Evolutionary conservation across 2,113 vertebrate genomes (phyloP), one percentile per base, ranked within the genome.

Genomic region (Limanda limanda): DNA sequence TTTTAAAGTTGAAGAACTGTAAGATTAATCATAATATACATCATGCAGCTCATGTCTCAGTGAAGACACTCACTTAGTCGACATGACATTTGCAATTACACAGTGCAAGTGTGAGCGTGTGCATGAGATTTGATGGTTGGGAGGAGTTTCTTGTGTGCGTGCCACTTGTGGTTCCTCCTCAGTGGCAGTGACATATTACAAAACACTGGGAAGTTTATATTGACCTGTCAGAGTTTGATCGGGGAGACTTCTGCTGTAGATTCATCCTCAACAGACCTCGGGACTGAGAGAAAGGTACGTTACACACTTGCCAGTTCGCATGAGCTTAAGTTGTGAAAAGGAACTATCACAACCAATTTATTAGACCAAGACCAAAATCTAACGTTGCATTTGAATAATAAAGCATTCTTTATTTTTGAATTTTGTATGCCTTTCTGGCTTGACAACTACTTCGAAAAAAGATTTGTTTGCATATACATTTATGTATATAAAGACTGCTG

Each of bases 121-220:
- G 21, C n/a, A 5, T 10, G n/a, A 56, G 21, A 13, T 23, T 13
- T 23, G 11, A 13, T 13, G 21, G 55, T 12, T 4, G 55, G 5
- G 51, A 48, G 11, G 45, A 13, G 47, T 18, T n/a, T 52, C 6
- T n/a, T 20, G 51, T 52, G 21, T 37, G 1, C 4, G 13, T 4
- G 55, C 15, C 1, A 31, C 40, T n/a, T 12, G 14, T 60, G 40
- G 60, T 31, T n/a, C 83, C 77, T 69, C 85, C 82, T 78, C 63
- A 9, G 61, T 2, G 12, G 59, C 58, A 12, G 25, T 82, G 74
- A 89, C 78, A 84, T 88, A 47, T 37, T 35, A 76, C 56, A 17
- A 59, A 17, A 21, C 42, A 25, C 42, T 25, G 23, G 6, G 4
- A 2, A 45, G 61, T 9, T 63, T 24, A 17, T 47, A 18, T 47